These are phyloP conservation scores for Drosophila neoperkinsi DNA, from an alignment of 2,888 invertebrate species.

Conservation along the genomic window DNA sequence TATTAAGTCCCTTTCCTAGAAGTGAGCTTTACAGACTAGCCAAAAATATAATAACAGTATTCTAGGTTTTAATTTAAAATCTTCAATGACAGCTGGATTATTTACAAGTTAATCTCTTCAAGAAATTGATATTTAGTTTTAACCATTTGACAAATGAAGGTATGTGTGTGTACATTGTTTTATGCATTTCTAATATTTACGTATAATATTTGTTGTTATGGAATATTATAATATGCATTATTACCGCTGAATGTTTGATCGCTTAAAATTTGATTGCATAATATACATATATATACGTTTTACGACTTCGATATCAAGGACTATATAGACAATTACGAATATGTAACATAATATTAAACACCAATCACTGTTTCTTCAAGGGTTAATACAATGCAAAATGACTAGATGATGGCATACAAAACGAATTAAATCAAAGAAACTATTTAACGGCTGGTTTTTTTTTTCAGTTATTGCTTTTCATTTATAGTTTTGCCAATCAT, in stretches of 20 bases:
- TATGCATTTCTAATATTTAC: slow-evolving; percentile 63
- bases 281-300: slow-evolving; percentile 69
- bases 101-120: slow-evolving; percentile 8
- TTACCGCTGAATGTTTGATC: slow-evolving; percentile 66
- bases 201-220: slow-evolving; percentile 49
- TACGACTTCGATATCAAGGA: slow-evolving; percentile 77
- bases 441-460: slow-evolving; percentile 2
- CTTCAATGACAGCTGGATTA: slow-evolving; percentile 4
- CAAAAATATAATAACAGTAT: slow-evolving; percentile 4
- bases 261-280: slow-evolving; percentile 59
- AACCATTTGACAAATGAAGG: slow-evolving; percentile 39
- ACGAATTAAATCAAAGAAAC: slow-evolving; percentile 54
- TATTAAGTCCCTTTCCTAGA: neutral
- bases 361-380: slow-evolving; percentile 83
- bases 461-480: slow-evolving; percentile 19
- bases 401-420: slow-evolving; percentile 78
- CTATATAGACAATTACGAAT: slow-evolving; percentile 82
- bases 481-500: slow-evolving; percentile 57
- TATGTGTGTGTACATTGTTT: slow-evolving; percentile 65
- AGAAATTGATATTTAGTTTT: neutral
- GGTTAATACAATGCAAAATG: slow-evolving; percentile 78
- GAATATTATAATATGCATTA: slow-evolving; percentile 68
- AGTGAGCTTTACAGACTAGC: neutral
- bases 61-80: neutral
- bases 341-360: slow-evolving; percentile 84